Conservation (phyloP, 2,113 vertebrate genomes). For the Poecile atricapillus region DNA sequence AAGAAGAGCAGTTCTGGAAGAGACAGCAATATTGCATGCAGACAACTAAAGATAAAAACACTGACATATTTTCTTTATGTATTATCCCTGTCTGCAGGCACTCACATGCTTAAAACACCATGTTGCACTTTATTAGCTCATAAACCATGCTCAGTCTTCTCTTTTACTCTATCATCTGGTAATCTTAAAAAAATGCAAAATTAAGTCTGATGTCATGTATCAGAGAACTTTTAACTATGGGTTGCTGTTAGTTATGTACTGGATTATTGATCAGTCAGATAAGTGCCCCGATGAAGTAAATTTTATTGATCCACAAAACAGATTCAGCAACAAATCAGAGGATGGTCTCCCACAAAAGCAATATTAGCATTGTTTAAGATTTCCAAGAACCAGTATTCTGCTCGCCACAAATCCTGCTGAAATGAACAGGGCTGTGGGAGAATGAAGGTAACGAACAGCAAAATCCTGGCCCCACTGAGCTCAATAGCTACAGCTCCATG, state of each 20-base stretch:
- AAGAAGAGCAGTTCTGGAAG: neutral
- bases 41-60: conserved; percentile 26
- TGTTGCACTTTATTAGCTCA: conserved; percentile 1
- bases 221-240: neutral
- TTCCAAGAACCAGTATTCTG: neutral
- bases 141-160: neutral
- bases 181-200: neutral
- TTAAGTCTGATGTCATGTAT: neutral
- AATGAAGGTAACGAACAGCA: neutral
- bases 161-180: neutral
- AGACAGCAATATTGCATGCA: neutral
- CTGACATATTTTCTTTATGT: neutral
- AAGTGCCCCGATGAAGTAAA: neutral
- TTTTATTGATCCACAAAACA: conserved; percentile 9
- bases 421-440: neutral
- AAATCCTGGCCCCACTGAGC: neutral
- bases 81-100: neutral
- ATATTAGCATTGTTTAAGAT: neutral
- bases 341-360: neutral
- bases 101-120: neutral
- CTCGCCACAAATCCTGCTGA: neutral
- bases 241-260: neutral
- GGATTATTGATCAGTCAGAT: conserved; percentile 22
- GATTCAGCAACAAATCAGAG: conserved; percentile 22
- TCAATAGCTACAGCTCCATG: neutral